A percentile compares a stretch with the other conserved stretches of the same genome.
These are phyloP conservation scores for Ganaspis sp. DNA, from an alignment of 1,140 invertebrate species.

Conservation along the genomic window DNA sequence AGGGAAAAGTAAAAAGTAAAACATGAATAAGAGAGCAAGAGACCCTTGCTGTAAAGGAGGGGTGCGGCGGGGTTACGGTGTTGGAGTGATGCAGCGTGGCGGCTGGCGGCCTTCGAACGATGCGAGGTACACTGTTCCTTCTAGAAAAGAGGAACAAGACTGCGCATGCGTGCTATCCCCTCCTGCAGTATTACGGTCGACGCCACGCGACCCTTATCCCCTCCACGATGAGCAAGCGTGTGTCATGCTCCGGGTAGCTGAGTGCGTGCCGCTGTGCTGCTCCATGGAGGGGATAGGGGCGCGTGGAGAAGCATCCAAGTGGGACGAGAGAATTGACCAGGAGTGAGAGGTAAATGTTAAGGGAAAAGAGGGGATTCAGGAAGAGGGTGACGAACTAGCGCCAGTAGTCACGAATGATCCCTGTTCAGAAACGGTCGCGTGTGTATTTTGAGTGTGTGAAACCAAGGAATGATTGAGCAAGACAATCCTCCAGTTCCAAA, in stretches of 20 bases:
- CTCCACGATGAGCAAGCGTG: neutral
- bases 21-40: slow-evolving; percentile 1
- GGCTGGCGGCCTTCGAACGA: neutral
- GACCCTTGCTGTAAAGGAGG: neutral
- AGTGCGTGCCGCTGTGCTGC: slow-evolving; percentile 14
- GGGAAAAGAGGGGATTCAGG: neutral
- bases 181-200: neutral
- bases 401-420: slow-evolving; percentile 19
- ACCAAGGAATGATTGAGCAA: slow-evolving; percentile 7
- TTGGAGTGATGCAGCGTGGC: neutral
- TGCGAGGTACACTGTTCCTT: neutral
- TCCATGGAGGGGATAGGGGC: slow-evolving; percentile 9
- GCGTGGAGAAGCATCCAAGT: slow-evolving; percentile 28
- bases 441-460: neutral
- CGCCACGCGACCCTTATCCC: slow-evolving; percentile 23
- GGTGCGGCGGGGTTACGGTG: neutral
- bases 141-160: neutral
- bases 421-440: neutral
- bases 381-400: slow-evolving; percentile 26
- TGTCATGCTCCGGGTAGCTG: slow-evolving; percentile 24
- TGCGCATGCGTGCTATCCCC: neutral
- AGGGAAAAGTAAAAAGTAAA: slow-evolving; percentile 18
- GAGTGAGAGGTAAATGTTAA: neutral
- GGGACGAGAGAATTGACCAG: slow-evolving; percentile 26
- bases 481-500: neutral